A percentile compares a stretch with the other conserved stretches of the same genome.
Conservation (phyloP, 2,113 vertebrate genomes). For the Lichenostomus cassidix region DNA sequence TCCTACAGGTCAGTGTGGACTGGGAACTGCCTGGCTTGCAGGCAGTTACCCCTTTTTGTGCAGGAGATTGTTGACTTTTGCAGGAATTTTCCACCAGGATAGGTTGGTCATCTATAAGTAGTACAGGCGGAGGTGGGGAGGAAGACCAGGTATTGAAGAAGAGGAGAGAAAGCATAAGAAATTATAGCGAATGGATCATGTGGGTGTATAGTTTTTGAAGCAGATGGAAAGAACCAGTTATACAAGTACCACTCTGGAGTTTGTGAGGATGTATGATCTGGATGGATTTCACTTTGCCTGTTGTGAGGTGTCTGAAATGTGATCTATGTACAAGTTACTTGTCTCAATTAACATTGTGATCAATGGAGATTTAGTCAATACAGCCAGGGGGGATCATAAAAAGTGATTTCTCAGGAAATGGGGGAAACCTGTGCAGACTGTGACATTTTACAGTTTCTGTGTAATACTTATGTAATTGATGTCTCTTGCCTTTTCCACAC, state of each 20-base stretch:
- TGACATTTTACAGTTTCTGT: not conserved
- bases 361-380: not conserved
- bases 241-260: not conserved
- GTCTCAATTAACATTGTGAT: not conserved
- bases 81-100: not conserved
- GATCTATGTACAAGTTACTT: not conserved
- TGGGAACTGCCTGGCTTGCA: not conserved
- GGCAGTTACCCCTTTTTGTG: not conserved
- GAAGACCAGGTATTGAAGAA: not conserved
- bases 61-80: not conserved
- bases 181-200: not conserved
- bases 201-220: not conserved
- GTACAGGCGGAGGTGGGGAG: not conserved
- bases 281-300: not conserved
- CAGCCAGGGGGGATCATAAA: not conserved
- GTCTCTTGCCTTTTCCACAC: not conserved
- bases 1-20: not conserved
- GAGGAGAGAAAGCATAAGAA: not conserved
- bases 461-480: not conserved
- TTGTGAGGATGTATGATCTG: not conserved
- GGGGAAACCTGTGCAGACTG: not conserved
- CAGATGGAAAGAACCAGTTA: not conserved
- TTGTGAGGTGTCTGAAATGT: not conserved
- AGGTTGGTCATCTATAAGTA: not conserved
- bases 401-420: not conserved